Evolutionary conservation across 1,140 invertebrate species (phyloP).

Genomic region (Hesperophylax magnus): DNA sequence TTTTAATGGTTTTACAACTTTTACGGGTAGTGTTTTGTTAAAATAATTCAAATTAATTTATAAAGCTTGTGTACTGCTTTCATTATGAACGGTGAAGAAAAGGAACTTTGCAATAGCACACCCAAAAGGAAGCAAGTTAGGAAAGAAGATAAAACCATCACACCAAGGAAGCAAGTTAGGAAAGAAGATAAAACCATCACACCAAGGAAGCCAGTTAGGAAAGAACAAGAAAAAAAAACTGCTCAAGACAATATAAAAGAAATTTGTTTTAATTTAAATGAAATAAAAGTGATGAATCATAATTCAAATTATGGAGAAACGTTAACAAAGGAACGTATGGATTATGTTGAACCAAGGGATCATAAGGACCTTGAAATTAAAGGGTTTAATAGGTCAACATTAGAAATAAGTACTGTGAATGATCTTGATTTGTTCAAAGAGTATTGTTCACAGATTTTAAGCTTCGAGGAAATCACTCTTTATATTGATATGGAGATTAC

Average conservation of each 20-base stretch:
- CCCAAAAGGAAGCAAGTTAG: too few species aligned
- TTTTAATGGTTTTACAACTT: not conserved
- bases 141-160: too few species aligned
- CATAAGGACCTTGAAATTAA: not conserved
- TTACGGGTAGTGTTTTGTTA: not conserved
- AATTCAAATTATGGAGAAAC: not conserved
- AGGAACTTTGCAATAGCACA: not conserved
- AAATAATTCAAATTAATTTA: not conserved
- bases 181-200: slow-evolving; percentile 2
- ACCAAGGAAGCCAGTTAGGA: slow-evolving; percentile 21
- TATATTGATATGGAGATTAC: slow-evolving; percentile 36
- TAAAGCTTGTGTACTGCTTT: too few species aligned
- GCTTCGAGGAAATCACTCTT: slow-evolving; percentile 31
- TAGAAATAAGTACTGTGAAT: slow-evolving; percentile 17
- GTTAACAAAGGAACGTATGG: not conserved
- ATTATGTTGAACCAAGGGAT: not conserved
- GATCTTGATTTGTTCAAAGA: slow-evolving; percentile 22
- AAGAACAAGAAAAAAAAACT: slow-evolving; percentile 18
- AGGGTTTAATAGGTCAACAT: not conserved
- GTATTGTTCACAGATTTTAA: slow-evolving; percentile 21
- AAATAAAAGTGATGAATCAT: not conserved
- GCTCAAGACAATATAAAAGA: not conserved
- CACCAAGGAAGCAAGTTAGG: too few species aligned
- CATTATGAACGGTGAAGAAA: slow-evolving; percentile 14
- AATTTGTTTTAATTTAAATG: not conserved